phyloP scores from a whole-genome alignment of 2,113 vertebrate species.

The Physeter macrocephalus region DNA sequence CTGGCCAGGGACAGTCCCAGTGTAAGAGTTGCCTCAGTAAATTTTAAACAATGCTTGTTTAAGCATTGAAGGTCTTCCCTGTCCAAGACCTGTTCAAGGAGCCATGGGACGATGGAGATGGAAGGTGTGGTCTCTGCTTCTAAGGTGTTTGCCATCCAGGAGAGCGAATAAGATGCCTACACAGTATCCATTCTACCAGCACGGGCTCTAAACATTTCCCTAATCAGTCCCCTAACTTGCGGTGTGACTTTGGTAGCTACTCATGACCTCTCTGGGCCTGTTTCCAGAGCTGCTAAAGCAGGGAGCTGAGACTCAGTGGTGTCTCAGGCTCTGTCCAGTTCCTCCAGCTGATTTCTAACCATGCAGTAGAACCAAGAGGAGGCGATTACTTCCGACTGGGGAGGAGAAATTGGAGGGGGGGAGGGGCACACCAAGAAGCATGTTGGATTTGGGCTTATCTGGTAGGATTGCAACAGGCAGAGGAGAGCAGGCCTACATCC shows the following conservation, averaged over 20 bases:
- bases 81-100: background rate
- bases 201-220: background rate
- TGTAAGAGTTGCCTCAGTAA: background rate
- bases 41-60: background rate
- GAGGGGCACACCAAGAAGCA: fast-evolving
- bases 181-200: fast-evolving
- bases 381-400: fast-evolving
- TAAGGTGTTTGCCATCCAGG: background rate
- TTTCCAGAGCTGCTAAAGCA: background rate
- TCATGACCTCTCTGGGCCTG: background rate
- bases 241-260: background rate
- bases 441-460: background rate
- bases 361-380: background rate
- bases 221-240: too few species aligned
- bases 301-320: background rate
- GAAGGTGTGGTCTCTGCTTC: background rate
- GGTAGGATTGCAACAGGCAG: background rate
- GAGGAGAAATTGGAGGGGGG: background rate
- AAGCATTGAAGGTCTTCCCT: background rate
- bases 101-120: fast-evolving
- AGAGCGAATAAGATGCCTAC: background rate
- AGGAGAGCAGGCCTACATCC: background rate
- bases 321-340: background rate
- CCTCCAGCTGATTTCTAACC: background rate
- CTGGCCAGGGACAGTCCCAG: background rate